Evolutionary conservation across 2,888 invertebrate genomes (phyloP).

Genomic region (Parthenolecanium corni): DNA sequence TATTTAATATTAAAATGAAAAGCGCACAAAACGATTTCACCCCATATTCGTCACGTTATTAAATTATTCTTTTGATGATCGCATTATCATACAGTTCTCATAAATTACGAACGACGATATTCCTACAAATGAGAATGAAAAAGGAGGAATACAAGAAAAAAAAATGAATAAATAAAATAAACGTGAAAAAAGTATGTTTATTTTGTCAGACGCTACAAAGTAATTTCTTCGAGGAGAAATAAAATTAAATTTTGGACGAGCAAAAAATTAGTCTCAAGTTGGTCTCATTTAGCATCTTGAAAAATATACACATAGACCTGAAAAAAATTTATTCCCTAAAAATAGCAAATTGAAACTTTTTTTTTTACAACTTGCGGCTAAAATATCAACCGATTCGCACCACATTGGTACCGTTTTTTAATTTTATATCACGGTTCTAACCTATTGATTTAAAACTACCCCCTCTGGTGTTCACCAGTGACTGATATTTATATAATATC

Average conservation of each 20-base stretch:
- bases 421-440: no score
- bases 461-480: no score
- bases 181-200: conserved; percentile 13
- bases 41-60: conserved; percentile 28
- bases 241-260: conserved; percentile 20
- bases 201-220: conserved; percentile 18
- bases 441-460: no score
- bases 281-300: no score
- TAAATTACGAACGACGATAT: conserved; percentile 21
- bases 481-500: no score
- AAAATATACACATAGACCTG: no score
- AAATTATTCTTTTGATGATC: conserved; percentile 28
- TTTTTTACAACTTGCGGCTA: no score
- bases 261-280: background rate
- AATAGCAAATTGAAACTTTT: no score
- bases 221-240: background rate
- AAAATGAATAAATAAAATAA: background rate
- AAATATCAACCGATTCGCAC: no score
- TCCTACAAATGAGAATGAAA: conserved; percentile 13
- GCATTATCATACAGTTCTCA: conserved; percentile 26
- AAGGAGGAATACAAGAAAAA: background rate
- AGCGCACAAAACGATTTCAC: conserved; percentile 27
- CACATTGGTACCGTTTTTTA: no score
- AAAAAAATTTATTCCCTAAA: no score
- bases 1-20: conserved; percentile 25